Percentiles rank a stretch among this genome's conserved stretches.
Evolutionary conservation across 2,113 vertebrate genomes (phyloP).

Genomic region (Picathartes gymnocephalus): DNA sequence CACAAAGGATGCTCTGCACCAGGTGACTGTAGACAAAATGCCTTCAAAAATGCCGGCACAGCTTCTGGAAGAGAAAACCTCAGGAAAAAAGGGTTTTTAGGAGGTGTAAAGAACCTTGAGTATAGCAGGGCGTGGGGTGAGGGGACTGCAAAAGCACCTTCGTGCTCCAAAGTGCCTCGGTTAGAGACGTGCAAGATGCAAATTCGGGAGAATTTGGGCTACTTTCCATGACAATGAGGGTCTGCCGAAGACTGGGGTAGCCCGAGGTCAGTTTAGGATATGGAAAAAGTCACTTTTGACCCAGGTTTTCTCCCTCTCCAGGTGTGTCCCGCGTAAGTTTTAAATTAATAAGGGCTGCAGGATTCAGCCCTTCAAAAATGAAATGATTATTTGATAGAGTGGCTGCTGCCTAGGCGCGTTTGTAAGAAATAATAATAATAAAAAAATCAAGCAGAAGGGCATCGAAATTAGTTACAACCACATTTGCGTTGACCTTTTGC

Average conservation of each 20-base stretch:
- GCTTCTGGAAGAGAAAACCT: not conserved
- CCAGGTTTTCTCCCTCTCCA: not conserved
- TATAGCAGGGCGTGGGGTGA: not conserved
- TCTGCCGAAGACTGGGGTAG: rapidly evolving
- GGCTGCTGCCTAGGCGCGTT: not conserved
- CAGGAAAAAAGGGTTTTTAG: not conserved
- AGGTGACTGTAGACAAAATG: not conserved
- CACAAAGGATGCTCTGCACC: not conserved
- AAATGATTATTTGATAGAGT: not conserved
- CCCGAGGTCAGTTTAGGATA: not conserved
- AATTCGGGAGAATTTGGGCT: not conserved
- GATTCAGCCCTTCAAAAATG: not conserved
- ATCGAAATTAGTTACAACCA: not conserved
- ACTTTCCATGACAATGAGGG: not conserved
- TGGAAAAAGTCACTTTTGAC: not conserved
- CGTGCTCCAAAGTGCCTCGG: rapidly evolving
- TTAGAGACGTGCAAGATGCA: not conserved
- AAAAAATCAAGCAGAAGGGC: not conserved
- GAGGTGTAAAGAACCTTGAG: not conserved
- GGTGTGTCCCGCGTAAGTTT: not conserved
- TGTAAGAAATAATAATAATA: not conserved
- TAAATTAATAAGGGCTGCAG: not conserved
- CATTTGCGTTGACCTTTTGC: not conserved
- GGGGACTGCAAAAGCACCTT: not conserved
- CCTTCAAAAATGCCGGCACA: not conserved